These are phyloP conservation scores for Alfaro cultratus DNA, from an alignment of 2,797 vertebrate species.

Conservation along the genomic window DNA sequence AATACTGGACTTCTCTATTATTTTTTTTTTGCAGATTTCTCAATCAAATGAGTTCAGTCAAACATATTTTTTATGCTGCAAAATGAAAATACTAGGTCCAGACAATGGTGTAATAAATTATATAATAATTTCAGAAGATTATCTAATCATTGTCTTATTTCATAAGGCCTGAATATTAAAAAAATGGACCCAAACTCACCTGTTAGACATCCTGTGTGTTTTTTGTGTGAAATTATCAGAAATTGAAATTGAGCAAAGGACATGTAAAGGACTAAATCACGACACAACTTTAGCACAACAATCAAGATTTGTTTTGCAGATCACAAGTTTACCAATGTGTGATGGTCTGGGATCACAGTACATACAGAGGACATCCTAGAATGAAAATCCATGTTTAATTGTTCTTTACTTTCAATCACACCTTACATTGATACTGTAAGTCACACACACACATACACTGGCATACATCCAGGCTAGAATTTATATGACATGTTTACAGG, in stretches of 20 bases:
- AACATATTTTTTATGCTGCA: background rate
- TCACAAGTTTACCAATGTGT: slow-evolving; percentile 5
- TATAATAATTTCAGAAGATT: background rate
- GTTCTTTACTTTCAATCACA: slow-evolving; percentile 28
- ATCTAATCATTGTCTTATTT: background rate
- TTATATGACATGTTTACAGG: slow-evolving; percentile 49
- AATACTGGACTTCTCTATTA: background rate
- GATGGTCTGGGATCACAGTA: slow-evolving; percentile 12
- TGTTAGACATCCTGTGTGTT: background rate
- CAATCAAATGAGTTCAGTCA: background rate
- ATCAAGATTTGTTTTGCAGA: background rate
- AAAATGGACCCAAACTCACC: background rate
- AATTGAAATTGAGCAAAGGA: background rate
- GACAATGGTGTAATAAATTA: background rate
- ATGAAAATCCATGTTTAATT: slow-evolving; percentile 20
- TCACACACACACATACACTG: background rate
- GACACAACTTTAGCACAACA: background rate
- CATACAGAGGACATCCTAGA: slow-evolving; percentile 15
- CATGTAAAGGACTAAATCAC: slow-evolving; percentile 4
- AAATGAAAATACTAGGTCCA: background rate
- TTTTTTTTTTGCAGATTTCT: background rate
- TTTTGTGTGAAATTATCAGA: background rate
- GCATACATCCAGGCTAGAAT: slow-evolving; percentile 8
- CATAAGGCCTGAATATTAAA: background rate
- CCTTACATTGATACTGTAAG: slow-evolving; percentile 18